Evolutionary conservation across 2,113 vertebrate species (phyloP).

Genomic region (Jaculus jaculus): DNA sequence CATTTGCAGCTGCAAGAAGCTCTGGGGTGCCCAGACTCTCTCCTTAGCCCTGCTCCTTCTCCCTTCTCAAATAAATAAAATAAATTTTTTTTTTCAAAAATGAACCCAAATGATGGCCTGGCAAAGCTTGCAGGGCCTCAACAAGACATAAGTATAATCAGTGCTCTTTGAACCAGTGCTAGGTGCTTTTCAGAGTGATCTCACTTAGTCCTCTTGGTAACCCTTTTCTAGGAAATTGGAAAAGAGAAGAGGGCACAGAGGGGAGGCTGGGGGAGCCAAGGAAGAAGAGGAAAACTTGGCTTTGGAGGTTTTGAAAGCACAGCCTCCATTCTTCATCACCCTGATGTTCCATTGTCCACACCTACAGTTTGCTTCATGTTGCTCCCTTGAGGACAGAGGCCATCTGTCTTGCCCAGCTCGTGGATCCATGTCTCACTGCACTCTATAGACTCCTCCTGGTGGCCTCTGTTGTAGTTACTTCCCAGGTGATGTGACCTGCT

Average conservation of each 20-base stretch:
- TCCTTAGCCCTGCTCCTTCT: too few relatives aligned
- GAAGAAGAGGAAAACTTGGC: neutral
- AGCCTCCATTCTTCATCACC: neutral
- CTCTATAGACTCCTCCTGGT: neutral
- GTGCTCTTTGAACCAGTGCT: neutral
- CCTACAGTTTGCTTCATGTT: neutral
- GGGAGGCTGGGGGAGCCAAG: accelerated
- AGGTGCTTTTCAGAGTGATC: conserved; percentile 8
- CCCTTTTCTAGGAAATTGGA: neutral
- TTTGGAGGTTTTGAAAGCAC: neutral
- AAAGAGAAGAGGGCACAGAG: neutral
- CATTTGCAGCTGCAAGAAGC: too few relatives aligned
- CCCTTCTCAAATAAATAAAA: too few relatives aligned
- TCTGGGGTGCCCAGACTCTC: too few relatives aligned
- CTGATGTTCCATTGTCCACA: neutral
- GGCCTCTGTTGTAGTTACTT: neutral
- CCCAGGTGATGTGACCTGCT: neutral
- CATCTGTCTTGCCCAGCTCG: neutral
- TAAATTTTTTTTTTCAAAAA: too few relatives aligned
- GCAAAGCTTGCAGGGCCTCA: neutral
- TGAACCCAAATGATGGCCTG: neutral
- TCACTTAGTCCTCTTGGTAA: neutral
- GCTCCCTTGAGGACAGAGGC: neutral
- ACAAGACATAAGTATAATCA: conserved; percentile 19
- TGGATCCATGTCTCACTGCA: neutral